phyloP scores from a whole-genome alignment of 2,113 vertebrate genomes.

The Dolichotis patagonum region DNA sequence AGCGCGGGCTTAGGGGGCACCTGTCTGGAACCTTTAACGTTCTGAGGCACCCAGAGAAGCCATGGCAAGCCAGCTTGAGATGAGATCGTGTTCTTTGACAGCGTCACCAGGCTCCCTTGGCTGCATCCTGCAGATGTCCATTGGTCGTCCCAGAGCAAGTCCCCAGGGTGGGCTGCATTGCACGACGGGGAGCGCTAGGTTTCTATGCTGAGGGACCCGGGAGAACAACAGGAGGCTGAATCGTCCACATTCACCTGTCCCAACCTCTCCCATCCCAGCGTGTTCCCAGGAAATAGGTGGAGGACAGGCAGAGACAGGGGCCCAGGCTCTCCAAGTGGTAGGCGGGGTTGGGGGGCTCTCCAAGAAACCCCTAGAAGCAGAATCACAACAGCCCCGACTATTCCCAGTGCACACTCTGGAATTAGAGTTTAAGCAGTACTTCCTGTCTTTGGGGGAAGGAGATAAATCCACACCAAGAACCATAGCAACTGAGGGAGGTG shows the following conservation, averaged over 20 bases:
- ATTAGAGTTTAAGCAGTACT: too few relatives aligned
- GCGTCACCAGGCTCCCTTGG: neutral
- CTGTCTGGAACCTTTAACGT: accelerated
- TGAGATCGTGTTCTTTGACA: accelerated
- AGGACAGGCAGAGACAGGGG: neutral
- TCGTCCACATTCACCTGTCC: accelerated
- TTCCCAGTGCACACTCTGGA: too few relatives aligned
- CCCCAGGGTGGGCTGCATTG: neutral
- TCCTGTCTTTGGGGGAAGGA: neutral
- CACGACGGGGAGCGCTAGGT: accelerated
- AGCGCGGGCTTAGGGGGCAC: neutral
- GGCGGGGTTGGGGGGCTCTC: neutral
- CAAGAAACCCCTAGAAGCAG: neutral
- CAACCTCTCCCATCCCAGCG: accelerated
- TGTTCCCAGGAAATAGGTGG: neutral
- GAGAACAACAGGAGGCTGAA: accelerated
- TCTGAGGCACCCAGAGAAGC: accelerated
- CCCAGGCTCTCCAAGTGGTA: neutral
- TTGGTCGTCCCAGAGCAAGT: neutral
- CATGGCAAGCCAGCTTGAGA: neutral
- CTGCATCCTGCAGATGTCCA: neutral
- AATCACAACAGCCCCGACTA: accelerated
- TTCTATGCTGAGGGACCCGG: accelerated
- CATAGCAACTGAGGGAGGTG: accelerated
- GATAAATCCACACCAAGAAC: neutral